Evolutionary conservation across 1,140 invertebrate species (phyloP).

Genomic region (Globodera rostochiensis): DNA sequence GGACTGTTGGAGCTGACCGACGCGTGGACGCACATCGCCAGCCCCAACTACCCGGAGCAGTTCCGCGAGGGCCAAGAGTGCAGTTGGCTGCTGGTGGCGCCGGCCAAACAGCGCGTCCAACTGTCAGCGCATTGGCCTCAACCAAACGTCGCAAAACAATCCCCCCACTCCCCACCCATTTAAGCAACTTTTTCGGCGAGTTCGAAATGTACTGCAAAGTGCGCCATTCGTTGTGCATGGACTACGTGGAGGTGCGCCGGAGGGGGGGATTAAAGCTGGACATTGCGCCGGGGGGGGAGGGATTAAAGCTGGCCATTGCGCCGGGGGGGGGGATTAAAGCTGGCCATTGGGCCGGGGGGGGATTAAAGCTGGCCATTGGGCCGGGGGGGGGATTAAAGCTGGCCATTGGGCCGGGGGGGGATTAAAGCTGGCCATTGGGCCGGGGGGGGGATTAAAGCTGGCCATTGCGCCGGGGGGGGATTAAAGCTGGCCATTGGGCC

Average conservation of each 20-base stretch:
- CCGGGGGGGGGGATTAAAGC: no score
- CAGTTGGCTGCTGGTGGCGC: conserved; percentile 61
- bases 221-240: conserved; percentile 64
- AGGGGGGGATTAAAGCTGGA: no score
- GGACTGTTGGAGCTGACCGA: conserved; percentile 49
- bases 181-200: conserved; percentile 58
- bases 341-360: no score
- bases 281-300: no score
- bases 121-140: conserved; percentile 3
- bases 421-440: no score
- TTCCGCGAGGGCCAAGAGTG: conserved; percentile 65
- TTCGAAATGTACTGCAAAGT: conserved; percentile 62
- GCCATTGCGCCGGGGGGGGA: no score
- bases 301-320: no score
- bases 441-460: no score
- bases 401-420: no score
- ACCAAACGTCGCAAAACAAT: background rate
- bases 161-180: background rate
- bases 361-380: no score
- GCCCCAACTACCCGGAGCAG: conserved; percentile 59
- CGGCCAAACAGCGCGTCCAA: conserved; percentile 57
- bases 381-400: no score
- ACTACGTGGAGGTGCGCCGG: conserved; percentile 55
- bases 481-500: background rate
- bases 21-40: conserved; percentile 52